Percentiles rank a stretch among this genome's conserved stretches.
phyloP scores from a whole-genome alignment of 2,113 vertebrate genomes.

The Oncorhynchus masou region DNA sequence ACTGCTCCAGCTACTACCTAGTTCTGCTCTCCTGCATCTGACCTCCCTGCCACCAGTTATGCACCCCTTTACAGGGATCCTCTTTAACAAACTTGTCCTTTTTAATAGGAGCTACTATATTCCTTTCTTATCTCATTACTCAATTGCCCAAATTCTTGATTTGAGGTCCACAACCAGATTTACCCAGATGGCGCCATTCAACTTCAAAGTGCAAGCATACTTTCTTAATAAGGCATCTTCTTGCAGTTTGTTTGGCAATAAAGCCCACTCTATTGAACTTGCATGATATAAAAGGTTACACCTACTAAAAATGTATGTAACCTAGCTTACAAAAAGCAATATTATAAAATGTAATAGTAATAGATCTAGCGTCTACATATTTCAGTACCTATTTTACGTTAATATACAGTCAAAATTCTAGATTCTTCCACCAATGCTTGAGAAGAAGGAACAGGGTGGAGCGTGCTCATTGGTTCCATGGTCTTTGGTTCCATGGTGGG shows the following conservation, averaged over 20 bases:
- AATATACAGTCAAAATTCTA: neutral
- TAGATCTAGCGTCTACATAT: too few species aligned
- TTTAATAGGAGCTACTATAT: neutral
- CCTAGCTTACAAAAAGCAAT: too few species aligned
- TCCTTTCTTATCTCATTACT: neutral
- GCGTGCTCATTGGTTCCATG: neutral
- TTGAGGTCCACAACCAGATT: neutral
- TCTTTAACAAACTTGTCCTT: neutral
- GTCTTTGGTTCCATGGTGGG: neutral
- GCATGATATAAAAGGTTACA: constrained; percentile 15
- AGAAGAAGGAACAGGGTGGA: neutral
- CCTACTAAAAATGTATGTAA: constrained; percentile 23
- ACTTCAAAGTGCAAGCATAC: constrained; percentile 8
- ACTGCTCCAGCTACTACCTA: too few species aligned
- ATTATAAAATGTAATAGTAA: too few species aligned
- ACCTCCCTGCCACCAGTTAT: too few species aligned
- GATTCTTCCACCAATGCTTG: neutral
- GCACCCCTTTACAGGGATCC: too few species aligned
- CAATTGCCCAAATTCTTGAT: constrained; percentile 2
- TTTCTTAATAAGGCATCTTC: too few species aligned
- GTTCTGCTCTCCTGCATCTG: too few species aligned
- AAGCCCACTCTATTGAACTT: too few species aligned
- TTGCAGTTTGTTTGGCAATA: too few species aligned
- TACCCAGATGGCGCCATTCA: neutral
- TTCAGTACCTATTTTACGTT: neutral